These are phyloP conservation scores for Rhynchomys soricoides DNA, from an alignment of 2,113 vertebrate genomes.

Conservation along the genomic window DNA sequence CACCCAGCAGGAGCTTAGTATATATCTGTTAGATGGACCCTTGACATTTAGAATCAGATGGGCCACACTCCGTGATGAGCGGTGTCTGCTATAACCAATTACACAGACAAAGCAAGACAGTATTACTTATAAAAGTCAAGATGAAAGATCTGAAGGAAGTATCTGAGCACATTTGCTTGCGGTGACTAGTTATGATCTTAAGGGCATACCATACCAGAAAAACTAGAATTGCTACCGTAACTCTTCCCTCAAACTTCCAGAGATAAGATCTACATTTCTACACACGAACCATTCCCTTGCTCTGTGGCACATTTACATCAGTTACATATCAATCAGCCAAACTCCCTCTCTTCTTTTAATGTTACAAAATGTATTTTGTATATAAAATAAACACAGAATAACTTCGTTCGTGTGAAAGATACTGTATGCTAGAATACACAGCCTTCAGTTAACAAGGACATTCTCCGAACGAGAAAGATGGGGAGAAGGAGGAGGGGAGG, in stretches of 20 bases:
- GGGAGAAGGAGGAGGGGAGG: background rate
- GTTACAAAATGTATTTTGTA: background rate
- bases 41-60: background rate
- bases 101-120: background rate
- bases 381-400: background rate
- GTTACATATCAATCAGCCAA: background rate
- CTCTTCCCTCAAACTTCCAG: constrained; percentile 20
- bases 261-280: constrained; percentile 18
- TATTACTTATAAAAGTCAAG: background rate
- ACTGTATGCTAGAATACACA: background rate
- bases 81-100: background rate
- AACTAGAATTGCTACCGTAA: background rate
- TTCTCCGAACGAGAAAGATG: background rate
- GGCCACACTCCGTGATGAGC: background rate
- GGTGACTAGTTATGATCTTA: background rate
- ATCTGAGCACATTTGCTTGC: background rate
- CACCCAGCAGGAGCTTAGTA: background rate
- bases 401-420: background rate
- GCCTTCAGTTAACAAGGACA: background rate
- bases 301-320: background rate
- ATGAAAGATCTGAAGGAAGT: background rate
- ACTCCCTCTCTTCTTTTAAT: background rate
- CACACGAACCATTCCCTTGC: background rate
- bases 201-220: background rate
- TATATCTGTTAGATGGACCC: background rate